Base-by-base conservation (phyloP, 92 coral and sea anemone genomes). In the Virgularia gustaviana region DNA sequence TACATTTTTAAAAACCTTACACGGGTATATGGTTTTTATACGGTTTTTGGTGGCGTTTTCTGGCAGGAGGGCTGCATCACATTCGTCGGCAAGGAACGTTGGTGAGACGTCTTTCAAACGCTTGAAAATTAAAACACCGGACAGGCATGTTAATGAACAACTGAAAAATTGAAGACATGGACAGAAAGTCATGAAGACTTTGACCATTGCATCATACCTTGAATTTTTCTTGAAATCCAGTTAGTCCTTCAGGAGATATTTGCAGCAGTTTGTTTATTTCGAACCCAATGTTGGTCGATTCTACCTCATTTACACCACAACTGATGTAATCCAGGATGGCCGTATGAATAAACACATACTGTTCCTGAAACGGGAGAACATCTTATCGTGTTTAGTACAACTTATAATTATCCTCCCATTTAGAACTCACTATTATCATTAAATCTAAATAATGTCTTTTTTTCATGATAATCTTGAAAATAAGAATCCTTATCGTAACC, bases 271-370 rank as follows among this genome's bases (percentile, higher is more conserved):
- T 41, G 47, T 41, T 16, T 9, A 41, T 41, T 41, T 41, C 47
- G 9, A 9, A n/a, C 47, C 16, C 16, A 41, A 41, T 9, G 9
- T 41, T 41, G 9, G 47, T 41, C 16, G 47, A 41, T 9, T 41
- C 47, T 16, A 41, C 47, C 16, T 41, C 47, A 41, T 41, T 41
- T 16, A 41, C 9, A 9, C 47, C 47, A 41, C 47, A 41, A 9
- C 9, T 9, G 47, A 41, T 41, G 16, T 9, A 9, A 9, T 41
- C 47, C 47, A 41, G 16, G 16, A 41, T 41, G 9, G 47, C 47
- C 11, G 27, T 37, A 27, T 55, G 62, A 55, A 55, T 55, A 37
- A 55, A 55, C 33, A 55, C 35, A 27, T 55, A 55, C 22, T 55
- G 62, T 27, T 55, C 62, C 62, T 55, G 22, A 27, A 22, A 27